A percentile compares a stretch with the other conserved stretches of the same genome.
These are phyloP conservation scores for Drosophila orena DNA, from an alignment of 1,140 invertebrate genomes.

Conservation along the genomic window DNA sequence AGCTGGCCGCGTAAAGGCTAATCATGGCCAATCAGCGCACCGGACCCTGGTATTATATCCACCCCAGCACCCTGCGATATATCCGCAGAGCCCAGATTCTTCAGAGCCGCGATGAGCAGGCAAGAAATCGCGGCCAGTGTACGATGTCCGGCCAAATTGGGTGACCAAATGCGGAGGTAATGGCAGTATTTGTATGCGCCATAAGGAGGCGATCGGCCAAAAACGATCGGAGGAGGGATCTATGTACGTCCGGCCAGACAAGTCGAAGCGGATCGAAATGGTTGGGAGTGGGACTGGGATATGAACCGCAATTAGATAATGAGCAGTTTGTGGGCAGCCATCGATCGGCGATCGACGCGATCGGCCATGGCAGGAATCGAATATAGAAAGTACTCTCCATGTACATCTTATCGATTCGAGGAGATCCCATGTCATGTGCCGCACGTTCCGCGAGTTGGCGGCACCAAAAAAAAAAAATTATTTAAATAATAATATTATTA, in stretches of 20 bases:
- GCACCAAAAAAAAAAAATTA: background rate
- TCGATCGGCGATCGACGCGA: constrained; percentile 1
- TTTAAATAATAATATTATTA: background rate
- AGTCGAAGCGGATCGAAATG: constrained; percentile 18
- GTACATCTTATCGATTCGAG: constrained; percentile 26
- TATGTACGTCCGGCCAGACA: constrained; percentile 41
- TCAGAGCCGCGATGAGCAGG: constrained; percentile 29
- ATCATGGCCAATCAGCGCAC: constrained; percentile 36
- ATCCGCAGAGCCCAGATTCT: constrained; percentile 16
- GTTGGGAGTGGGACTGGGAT: background rate
- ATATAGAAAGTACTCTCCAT: constrained; percentile 50
- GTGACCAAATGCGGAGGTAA: constrained; percentile 29
- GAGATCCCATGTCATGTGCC: constrained; percentile 20
- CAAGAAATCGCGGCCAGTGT: constrained; percentile 24
- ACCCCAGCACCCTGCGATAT: background rate
- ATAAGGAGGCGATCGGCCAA: constrained; percentile 10
- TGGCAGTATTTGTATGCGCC: constrained; percentile 32
- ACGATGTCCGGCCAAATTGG: constrained; percentile 19
- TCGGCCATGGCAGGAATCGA: constrained; percentile 10
- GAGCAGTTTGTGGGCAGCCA: constrained; percentile 43
- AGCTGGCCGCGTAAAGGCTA: constrained; percentile 16
- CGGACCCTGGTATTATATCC: constrained; percentile 11
- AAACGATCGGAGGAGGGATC: constrained; percentile 38
- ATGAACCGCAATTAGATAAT: constrained; percentile 47
- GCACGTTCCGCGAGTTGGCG: constrained; percentile 25